These are phyloP conservation scores for Cassiopea xamachana DNA, from an alignment of 30 jellyfish, hydroid and myxozoan species.

Conservation along the genomic window DNA sequence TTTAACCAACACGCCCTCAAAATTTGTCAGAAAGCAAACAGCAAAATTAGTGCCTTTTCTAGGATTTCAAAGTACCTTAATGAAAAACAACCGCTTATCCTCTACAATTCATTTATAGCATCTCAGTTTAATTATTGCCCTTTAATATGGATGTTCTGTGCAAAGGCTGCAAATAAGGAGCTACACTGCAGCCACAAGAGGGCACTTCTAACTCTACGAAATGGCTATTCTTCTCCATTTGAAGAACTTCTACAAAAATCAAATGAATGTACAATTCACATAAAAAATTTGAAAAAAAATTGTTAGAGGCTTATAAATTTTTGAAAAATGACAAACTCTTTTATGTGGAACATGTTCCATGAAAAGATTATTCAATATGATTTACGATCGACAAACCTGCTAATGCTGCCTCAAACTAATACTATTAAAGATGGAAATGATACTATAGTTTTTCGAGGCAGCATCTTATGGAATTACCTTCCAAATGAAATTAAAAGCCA, in stretches of 20 bases:
- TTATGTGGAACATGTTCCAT: slow-evolving; percentile 10
- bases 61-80: slow-evolving; percentile 9
- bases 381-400: slow-evolving; percentile 1
- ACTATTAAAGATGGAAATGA: background rate
- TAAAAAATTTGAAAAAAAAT: background rate
- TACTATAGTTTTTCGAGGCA: slow-evolving; percentile 1
- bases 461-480: slow-evolving; percentile 22
- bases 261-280: background rate
- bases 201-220: background rate
- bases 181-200: background rate
- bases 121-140: background rate
- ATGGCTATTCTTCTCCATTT: slow-evolving; percentile 3
- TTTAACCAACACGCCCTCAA: background rate
- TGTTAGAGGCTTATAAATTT: background rate
- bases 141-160: background rate
- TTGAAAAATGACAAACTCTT: background rate
- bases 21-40: background rate
- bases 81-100: background rate
- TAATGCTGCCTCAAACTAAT: slow-evolving; percentile 8
- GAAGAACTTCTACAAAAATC: slow-evolving; percentile 3
- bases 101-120: background rate
- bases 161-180: background rate
- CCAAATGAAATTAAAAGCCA: background rate
- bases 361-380: background rate
- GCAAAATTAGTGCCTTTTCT: background rate